Percentiles rank a stretch among this genome's conserved stretches.
Conservation (phyloP, 2,888 invertebrate genomes). For the Melieria omissa region DNA sequence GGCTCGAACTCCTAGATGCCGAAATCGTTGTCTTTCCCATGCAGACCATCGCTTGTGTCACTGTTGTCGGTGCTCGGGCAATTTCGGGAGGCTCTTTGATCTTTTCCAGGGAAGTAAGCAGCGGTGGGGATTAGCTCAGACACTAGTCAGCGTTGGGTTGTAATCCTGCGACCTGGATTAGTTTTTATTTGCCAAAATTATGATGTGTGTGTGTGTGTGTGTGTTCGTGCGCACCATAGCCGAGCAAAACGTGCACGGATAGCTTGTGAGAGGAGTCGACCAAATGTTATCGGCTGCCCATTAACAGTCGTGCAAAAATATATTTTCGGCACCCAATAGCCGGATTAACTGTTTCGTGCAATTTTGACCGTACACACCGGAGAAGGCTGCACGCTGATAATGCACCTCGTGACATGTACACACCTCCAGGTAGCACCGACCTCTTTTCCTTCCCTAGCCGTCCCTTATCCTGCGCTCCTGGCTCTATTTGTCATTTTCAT, state of each 20-base stretch:
- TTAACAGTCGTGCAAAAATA: no score
- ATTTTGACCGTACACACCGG: slow-evolving; percentile 17
- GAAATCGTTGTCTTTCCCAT: no score
- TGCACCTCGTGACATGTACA: slow-evolving; percentile 38
- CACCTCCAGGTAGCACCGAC: slow-evolving; percentile 36
- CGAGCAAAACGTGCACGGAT: slow-evolving; percentile 1
- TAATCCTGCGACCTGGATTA: slow-evolving; percentile 52
- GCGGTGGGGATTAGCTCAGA: slow-evolving; percentile 1
- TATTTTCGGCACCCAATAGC: slow-evolving; percentile 2
- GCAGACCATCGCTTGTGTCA: no score
- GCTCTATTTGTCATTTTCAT: slow-evolving; percentile 37
- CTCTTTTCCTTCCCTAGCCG: not conserved
- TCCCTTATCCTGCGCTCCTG: slow-evolving; percentile 10
- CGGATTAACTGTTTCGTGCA: slow-evolving; percentile 15
- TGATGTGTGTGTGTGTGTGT: slow-evolving; percentile 1
- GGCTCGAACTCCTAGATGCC: no score
- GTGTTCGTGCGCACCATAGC: not conserved
- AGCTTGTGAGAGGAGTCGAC: no score
- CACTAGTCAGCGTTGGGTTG: slow-evolving; percentile 43
- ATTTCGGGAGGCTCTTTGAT: slow-evolving; percentile 11
- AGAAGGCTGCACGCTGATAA: slow-evolving; percentile 21
- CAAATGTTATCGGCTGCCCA: no score
- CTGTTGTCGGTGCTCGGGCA: no score
- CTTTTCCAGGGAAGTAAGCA: slow-evolving; percentile 12
- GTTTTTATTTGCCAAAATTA: slow-evolving; percentile 34